Base-by-base conservation (phyloP, 2,113 vertebrate genomes). In the Psophia crepitans region DNA sequence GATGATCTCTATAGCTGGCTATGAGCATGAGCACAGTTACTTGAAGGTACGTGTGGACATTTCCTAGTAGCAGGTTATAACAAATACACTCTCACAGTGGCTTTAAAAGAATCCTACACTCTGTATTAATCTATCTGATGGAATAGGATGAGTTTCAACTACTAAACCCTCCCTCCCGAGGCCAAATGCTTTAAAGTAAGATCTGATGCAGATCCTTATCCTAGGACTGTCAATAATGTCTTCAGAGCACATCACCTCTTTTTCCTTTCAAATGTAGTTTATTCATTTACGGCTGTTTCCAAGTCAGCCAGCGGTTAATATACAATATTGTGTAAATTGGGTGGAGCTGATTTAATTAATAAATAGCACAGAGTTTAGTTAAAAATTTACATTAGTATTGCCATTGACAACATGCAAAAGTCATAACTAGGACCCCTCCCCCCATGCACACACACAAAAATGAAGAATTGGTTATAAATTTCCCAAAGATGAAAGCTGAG, bases 131-230 rank as follows among this genome's bases (percentile, higher is more conserved):
- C 64, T 96, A 32, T 94, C 85, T 94, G 79, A 94, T 90, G 80
- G 69, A 95, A 81, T 9, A 87, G 69, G 64, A 93, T 94, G 88
- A 95, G 73, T 93, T 97, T 96, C 87, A 93, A 4, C 89, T 87
- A 20, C 49, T 96, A 92, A 97, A 94, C 74, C 44, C 57, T 95
- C 49, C 77, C 94, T 97, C 95, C 92, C 65, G 86, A 93, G 95
- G 95, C 95, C 75, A 87, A 87, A 85, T 69, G 44, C 91, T 96
- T 97, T 92, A 94, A 92, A 96, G 90, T 49, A 75, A 56, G 69
- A 96, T 95, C 84, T 76, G 84, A 93, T 93, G 81, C 87, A 95
- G 91, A 93, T 96, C 87, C 58, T 94, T 96, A 96, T 95, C 95
- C 66, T 19, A 21, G 28, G n/a, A 89, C 60, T 91, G 78, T 87